Evolutionary conservation across 1,140 invertebrate species (phyloP).

Genomic region (Hylyphantes graminicola): DNA sequence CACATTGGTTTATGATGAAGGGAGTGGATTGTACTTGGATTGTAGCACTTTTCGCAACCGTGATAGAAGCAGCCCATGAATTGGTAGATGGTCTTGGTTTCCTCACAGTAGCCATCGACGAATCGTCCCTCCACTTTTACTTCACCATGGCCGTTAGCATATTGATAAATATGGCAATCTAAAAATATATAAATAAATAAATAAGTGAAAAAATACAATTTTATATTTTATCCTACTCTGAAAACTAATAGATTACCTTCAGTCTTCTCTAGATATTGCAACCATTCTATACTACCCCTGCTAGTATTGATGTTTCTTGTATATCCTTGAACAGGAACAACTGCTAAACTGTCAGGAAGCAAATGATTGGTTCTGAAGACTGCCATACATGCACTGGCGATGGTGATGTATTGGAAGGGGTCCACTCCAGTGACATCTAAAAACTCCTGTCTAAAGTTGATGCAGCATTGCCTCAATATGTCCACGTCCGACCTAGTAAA

Average conservation of each 20-base stretch:
- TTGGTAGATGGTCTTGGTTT: conserved; percentile 17
- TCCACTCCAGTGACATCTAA: background rate
- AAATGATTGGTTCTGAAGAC: conserved; percentile 25
- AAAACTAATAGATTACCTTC: background rate
- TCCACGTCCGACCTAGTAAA: conserved; percentile 1
- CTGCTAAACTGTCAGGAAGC: conserved; percentile 35
- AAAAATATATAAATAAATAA: too few relatives aligned
- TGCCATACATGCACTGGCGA: conserved; percentile 33
- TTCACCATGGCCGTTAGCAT: conserved; percentile 20
- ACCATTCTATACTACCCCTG: background rate
- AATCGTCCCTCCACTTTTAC: background rate
- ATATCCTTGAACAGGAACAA: conserved; percentile 56
- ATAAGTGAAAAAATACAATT: too few relatives aligned
- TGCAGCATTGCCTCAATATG: background rate
- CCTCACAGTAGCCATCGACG: conserved; percentile 11
- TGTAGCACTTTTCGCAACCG: background rate
- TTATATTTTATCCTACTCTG: too few relatives aligned
- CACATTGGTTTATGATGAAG: background rate
- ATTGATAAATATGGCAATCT: conserved; percentile 18
- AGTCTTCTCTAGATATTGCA: conserved; percentile 20
- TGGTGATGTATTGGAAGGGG: background rate
- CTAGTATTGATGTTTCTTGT: conserved; percentile 4
- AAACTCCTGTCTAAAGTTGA: background rate
- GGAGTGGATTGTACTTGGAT: background rate
- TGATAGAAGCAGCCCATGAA: conserved; percentile 3